Evolutionary conservation across 2,113 vertebrate species (phyloP), one percentile per base, ranked within the genome.

Genomic region (Papio anubis): DNA sequence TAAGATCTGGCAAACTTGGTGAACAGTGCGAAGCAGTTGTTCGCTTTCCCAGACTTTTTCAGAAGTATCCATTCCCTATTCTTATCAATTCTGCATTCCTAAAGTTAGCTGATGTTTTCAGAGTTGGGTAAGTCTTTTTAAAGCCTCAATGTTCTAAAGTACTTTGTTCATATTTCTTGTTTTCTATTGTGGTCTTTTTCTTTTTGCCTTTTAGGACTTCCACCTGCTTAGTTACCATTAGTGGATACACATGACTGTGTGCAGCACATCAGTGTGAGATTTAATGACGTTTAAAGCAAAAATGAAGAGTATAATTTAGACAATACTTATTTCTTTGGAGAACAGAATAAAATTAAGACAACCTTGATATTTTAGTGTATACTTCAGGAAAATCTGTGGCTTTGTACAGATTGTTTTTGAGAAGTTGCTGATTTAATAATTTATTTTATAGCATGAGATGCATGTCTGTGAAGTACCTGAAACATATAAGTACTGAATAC

Each of bases 1-100:
- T 99, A 72, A 97, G 99, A 90, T 99, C 99, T 18, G 99, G 99
- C 80, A 99, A 99, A 81, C 99, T 99, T 6, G 99, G 99, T 1
- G 99, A 99, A 95, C 99, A 99, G 95, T 99, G 99, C 96, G 99
- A 99, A 97, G 99, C 99, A 3, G 99, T 99, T 75, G 99, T 99
- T 52, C 99, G 99, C 59, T 99, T 99, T 95, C 99, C 99, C 25
- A 99, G 99, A 97, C 99, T 99, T 48, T 99, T 99, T 97, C 99
- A 99, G 98, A 99, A 99, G 81, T 99, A 99, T 80, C 99, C 99
- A 0, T 99, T 99, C 78, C 99, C 99, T 8, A 99, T 99, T 97
- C 99, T 99, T 92, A 99, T 99, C 96, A 99, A 99, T 88, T 99
- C 99, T 6, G 99, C 99, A 0, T 99, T 99, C 96, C 98, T 99